These are phyloP conservation scores for Spea multiplicata DNA, from an alignment of 2,113 vertebrate species.

Conservation along the genomic window DNA sequence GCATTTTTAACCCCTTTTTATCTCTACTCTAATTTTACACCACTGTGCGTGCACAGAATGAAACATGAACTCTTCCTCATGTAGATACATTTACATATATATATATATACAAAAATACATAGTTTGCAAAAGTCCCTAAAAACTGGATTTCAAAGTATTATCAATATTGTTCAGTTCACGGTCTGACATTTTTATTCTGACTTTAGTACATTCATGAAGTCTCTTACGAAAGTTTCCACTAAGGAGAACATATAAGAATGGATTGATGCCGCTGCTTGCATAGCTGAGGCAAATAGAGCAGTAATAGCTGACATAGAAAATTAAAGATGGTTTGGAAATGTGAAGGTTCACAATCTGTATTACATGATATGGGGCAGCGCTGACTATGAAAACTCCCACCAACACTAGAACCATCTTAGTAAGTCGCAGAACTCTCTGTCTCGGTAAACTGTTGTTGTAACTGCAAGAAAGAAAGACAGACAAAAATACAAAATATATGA, in stretches of 20 bases:
- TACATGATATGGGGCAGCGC: conserved; percentile 55
- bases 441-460: conserved; percentile 53
- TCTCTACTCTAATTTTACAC: too few relatives aligned
- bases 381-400: conserved; percentile 56
- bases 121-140: conserved; percentile 31
- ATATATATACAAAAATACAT: background rate
- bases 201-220: conserved; percentile 20
- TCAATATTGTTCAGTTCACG: conserved; percentile 45
- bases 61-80: too few relatives aligned
- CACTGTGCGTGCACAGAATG: too few relatives aligned
- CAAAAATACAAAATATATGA: background rate
- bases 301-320: conserved; percentile 61
- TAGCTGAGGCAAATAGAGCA: conserved; percentile 65
- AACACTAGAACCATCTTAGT: conserved; percentile 60
- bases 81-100: too few relatives aligned
- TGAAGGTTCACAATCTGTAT: conserved; percentile 62
- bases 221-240: conserved; percentile 63
- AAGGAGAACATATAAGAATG: conserved; percentile 63
- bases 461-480: conserved; percentile 47
- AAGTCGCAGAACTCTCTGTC: conserved; percentile 57
- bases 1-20: too few relatives aligned
- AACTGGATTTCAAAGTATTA: conserved; percentile 52
- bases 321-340: conserved; percentile 50
- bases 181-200: conserved; percentile 50
- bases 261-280: conserved; percentile 60